Evolutionary conservation across 2,797 vertebrate genomes (phyloP), one percentile per base, ranked within the genome.

Genomic region (Argyrosomus regius): DNA sequence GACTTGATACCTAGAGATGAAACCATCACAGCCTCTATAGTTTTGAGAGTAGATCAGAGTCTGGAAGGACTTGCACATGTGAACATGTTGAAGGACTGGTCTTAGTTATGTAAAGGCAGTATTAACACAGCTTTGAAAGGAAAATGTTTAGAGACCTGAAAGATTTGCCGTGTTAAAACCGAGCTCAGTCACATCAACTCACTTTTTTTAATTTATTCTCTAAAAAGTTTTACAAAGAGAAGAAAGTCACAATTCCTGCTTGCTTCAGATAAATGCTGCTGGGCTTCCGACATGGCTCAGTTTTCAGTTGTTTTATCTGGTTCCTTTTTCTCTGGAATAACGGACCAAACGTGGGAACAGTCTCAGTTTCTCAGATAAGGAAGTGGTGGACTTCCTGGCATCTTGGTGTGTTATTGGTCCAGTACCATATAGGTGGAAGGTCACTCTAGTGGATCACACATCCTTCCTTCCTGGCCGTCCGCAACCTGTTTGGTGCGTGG

Each of bases 331-430:
- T 78, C 68, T 65, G 79, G 77, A 85, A 60, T 54, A 77, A 77
- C 43, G 54, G 67, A 24, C 61, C 80, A 79, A 89, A 87, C 74
- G 75, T 87, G 85, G 85, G 88, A 90, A 87, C 87, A 65, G 67
- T 80, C 75, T 88, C 83, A 20, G 10, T 67, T 77, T 72, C 61
- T 71, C 75, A 61, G 88, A 89, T 91, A 88, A 94, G 90, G 79
- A 88, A 87, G 77, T 22, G 10, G 49, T 59, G 73, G 75, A 88
- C 83, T 90, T 91, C 90, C 92, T 88, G 78, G 52, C 86, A 86
- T 83, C 84, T 67, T 77, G 64, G 63, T 2, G 16, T 76, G 64
- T 63, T 76, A 52, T 57, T 86, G 87, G 83, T 75, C 81, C 53
- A 16, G 63, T 73, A 70, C 80, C 80, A 82, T 76, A 4, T 78